Percentiles rank a stretch among this genome's conserved stretches.
phyloP scores from a whole-genome alignment of 1,140 invertebrate genomes.

The Plectrocnemia conspersa region DNA sequence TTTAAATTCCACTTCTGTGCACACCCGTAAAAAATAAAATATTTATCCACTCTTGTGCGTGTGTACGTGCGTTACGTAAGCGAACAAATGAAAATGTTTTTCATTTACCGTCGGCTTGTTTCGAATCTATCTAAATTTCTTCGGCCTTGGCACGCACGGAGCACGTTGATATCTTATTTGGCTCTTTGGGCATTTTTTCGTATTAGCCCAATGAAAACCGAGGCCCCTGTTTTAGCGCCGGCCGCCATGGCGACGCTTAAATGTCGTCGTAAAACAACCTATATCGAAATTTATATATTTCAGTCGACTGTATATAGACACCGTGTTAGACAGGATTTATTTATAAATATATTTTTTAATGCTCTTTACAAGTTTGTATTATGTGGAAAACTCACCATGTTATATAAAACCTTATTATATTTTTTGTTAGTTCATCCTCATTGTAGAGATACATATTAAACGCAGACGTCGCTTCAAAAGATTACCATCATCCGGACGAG shows the following conservation, averaged over 20 bases:
- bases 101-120: background rate
- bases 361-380: no score
- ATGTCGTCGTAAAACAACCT: background rate
- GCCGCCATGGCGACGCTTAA: background rate
- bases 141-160: constrained; percentile 12
- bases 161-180: background rate
- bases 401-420: no score
- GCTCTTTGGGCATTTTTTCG: background rate
- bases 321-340: no score
- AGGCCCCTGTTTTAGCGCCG: background rate
- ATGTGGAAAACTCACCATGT: no score
- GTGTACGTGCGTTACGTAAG: no score
- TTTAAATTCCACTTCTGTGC: no score
- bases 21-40: no score
- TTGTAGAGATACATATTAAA: constrained; percentile 1
- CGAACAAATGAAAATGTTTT: constrained; percentile 12
- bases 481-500: constrained; percentile 20
- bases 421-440: constrained; percentile 3
- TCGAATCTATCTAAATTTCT: constrained; percentile 16
- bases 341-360: no score
- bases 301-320: no score
- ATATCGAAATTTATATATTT: no score
- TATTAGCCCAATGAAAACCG: constrained; percentile 10
- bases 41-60: no score
- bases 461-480: constrained; percentile 9